These are phyloP conservation scores for Parotocinclus haroldoi DNA, from an alignment of 2,797 vertebrate species.

Conservation along the genomic window DNA sequence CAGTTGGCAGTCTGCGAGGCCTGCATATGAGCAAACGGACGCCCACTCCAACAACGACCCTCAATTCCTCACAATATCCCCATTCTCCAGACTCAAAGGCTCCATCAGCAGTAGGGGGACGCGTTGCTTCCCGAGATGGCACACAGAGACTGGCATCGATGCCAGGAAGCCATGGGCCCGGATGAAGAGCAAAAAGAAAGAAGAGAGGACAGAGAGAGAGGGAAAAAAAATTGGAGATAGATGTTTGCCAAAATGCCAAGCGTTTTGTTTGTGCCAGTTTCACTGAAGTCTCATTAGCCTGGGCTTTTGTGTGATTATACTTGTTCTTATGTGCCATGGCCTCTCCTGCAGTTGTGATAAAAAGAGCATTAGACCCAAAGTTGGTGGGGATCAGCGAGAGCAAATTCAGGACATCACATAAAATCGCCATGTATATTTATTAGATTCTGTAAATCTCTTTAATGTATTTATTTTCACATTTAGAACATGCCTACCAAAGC, in stretches of 20 bases:
- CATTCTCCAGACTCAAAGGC: slow-evolving; percentile 75
- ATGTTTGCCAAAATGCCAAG: slow-evolving; percentile 48
- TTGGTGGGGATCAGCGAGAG: slow-evolving; percentile 17
- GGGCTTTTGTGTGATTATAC: slow-evolving; percentile 46
- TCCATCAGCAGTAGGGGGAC: slow-evolving; percentile 75
- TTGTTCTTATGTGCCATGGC: slow-evolving; percentile 39
- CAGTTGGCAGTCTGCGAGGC: slow-evolving; percentile 73
- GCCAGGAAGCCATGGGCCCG: slow-evolving; percentile 72
- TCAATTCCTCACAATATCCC: slow-evolving; percentile 66
- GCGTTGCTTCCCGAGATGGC: slow-evolving; percentile 72
- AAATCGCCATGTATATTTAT: too few relatives aligned
- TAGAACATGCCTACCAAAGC: too few relatives aligned
- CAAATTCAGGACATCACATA: background rate
- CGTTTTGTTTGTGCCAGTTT: slow-evolving; percentile 50
- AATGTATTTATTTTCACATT: too few relatives aligned
- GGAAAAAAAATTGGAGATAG: slow-evolving; percentile 21
- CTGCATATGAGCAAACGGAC: slow-evolving; percentile 74
- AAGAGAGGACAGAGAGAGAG: slow-evolving; percentile 52
- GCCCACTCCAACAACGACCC: slow-evolving; percentile 66
- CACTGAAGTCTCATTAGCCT: slow-evolving; percentile 49
- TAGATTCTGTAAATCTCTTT: too few relatives aligned
- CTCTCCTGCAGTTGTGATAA: slow-evolving; percentile 23
- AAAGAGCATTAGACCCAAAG: slow-evolving; percentile 26
- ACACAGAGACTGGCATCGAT: slow-evolving; percentile 74
- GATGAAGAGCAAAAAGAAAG: slow-evolving; percentile 51